Evolutionary conservation across 2,888 invertebrate genomes (phyloP), one percentile per base, ranked within the genome.

Genomic region (Adelphocoris suturalis): DNA sequence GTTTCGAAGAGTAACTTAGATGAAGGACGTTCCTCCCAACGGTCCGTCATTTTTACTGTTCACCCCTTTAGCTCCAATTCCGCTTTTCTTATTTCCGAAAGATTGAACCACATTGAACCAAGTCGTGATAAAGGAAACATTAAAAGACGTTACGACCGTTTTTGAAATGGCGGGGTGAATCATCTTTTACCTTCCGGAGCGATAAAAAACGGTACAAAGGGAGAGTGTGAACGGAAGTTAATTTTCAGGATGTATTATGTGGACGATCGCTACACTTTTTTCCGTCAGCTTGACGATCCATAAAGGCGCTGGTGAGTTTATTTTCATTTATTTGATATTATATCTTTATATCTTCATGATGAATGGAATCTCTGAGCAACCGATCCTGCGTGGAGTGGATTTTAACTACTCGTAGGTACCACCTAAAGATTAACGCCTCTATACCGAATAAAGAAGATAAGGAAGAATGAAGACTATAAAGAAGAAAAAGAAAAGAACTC

Each of bases 11-110:
- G 23, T 23, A 23, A 3, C 68, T 19, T 0, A 68, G 68, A 23
- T n/a, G 16, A 13, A 12, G 11, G 68, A 7, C 19, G 0, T 23
- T 68, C 68, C 68, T 23, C 23, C 68, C 27, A 11, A 23, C 9
- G 68, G 68, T 23, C 23, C 19, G 23, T 68, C 68, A 68, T 23
- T 68, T 68, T 68, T 68, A 68, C 68, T n/a, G 68, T 9, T 23
- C 11, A 11, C 68, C 68, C 13, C 68, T 13, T 68, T 68, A 23
- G 12, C 23, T 23, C 19, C 68, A 68, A 23, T 68, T 16, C 23
- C 68, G 61, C n/a, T 27, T 12, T 68, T 23, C 68, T 68, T 23
- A 27, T 68, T 68, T 23, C 68, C 68, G 11, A 68, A 68, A 61
- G 61, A 61, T 19, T 61, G 61, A 19, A 61, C n/a, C 61, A 68